phyloP scores from a whole-genome alignment of 2,797 vertebrate genomes.

The Dermochelys coriacea region DNA sequence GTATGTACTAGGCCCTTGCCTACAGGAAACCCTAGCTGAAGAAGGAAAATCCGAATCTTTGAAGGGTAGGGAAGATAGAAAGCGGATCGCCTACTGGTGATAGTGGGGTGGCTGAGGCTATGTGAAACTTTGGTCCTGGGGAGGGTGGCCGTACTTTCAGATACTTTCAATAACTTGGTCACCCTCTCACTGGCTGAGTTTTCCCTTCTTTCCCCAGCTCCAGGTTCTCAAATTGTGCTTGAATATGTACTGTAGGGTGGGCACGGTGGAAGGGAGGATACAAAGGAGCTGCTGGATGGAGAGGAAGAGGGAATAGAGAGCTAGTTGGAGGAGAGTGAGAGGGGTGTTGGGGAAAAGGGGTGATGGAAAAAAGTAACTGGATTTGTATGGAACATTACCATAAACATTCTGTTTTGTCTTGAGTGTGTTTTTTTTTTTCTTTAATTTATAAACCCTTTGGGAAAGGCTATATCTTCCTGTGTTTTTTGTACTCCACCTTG shows the following conservation, averaged over 20 bases:
- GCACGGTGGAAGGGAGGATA: neutral
- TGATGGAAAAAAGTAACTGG: neutral
- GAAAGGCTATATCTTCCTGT: neutral
- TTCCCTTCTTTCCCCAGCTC: neutral
- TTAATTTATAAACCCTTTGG: neutral
- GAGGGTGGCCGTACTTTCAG: neutral
- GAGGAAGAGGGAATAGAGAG: neutral
- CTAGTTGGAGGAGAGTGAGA: neutral
- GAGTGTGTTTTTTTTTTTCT: neutral
- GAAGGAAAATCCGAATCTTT: neutral
- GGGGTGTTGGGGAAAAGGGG: neutral
- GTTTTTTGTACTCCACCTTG: neutral
- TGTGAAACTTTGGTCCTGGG: neutral
- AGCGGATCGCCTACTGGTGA: neutral
- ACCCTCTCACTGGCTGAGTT: neutral
- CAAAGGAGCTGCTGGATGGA: neutral
- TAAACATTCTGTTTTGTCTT: neutral
- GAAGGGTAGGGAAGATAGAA: neutral
- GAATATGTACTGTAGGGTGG: neutral
- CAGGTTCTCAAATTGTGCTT: neutral
- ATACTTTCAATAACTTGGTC: neutral
- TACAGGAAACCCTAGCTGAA: neutral
- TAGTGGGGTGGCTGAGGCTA: neutral
- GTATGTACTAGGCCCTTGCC: neutral
- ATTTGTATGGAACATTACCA: neutral